These are phyloP conservation scores for Jordanella pulchra DNA, from an alignment of 2,797 vertebrate genomes.

Conservation along the genomic window DNA sequence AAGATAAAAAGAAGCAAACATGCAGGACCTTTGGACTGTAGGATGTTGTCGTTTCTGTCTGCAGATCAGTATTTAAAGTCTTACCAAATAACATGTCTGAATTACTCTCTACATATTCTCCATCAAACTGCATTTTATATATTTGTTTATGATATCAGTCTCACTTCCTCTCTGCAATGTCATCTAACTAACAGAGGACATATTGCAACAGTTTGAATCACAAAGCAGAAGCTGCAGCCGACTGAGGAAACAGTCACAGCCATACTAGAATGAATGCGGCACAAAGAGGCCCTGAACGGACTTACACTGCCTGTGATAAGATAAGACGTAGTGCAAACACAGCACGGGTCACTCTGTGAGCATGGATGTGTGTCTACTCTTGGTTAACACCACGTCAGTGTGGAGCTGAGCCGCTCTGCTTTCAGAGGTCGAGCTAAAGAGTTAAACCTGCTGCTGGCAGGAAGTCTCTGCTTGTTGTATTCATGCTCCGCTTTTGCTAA, in stretches of 20 bases:
- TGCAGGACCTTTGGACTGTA: not conserved
- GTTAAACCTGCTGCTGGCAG: constrained; percentile 2
- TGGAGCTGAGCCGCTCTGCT: not conserved
- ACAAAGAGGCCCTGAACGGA: not conserved
- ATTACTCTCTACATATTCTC: no score
- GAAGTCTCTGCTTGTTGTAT: not conserved
- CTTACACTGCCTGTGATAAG: constrained; percentile 7
- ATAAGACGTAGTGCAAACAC: constrained; percentile 35
- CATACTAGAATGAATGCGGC: no score
- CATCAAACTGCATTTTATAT: not conserved
- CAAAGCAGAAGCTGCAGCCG: constrained; percentile 19
- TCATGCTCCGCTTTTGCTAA: not conserved
- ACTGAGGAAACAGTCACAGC: not conserved
- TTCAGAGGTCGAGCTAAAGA: constrained; percentile 31
- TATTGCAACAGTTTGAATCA: constrained; percentile 25
- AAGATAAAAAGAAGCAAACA: not conserved
- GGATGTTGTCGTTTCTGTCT: not conserved
- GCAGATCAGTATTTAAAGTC: not conserved
- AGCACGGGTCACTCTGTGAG: constrained; percentile 10
- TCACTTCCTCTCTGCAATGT: constrained; percentile 46
- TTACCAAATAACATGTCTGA: not conserved
- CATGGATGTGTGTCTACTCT: not conserved
- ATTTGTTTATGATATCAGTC: not conserved
- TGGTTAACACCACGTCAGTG: constrained; percentile 11
- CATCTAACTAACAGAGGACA: constrained; percentile 29